Evolutionary conservation across 2,888 invertebrate species (phyloP).

Genomic region (Stomorhina lunata): DNA sequence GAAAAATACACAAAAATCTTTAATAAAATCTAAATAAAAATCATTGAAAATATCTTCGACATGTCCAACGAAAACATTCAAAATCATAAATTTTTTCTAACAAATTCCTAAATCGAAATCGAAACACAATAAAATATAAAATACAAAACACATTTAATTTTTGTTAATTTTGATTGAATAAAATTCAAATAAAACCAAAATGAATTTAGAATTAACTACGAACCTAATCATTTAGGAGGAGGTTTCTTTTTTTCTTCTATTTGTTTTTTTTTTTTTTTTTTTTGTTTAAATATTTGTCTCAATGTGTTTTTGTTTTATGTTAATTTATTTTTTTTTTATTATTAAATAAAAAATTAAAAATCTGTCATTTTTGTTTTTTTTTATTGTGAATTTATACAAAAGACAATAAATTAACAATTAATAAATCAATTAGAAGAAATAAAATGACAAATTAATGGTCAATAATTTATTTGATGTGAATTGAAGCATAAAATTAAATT

Average conservation of each 20-base stretch:
- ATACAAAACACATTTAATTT: slow-evolving; percentile 36
- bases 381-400: slow-evolving; percentile 4
- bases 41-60: slow-evolving; percentile 49
- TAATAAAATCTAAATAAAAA: slow-evolving; percentile 40
- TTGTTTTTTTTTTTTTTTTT: slow-evolving; percentile 19
- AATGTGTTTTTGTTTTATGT: slow-evolving; percentile 30
- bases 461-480: slow-evolving; percentile 42
- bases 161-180: slow-evolving; percentile 38
- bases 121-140: too few species aligned
- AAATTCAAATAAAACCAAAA: slow-evolving; percentile 34
- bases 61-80: slow-evolving; percentile 51
- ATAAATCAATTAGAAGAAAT: slow-evolving; percentile 60
- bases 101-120: slow-evolving; percentile 27
- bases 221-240: slow-evolving; percentile 35
- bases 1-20: slow-evolving; percentile 33
- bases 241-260: slow-evolving; percentile 15
- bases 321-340: slow-evolving; percentile 32
- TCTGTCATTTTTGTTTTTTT: slow-evolving; percentile 26
- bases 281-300: neutral
- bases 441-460: slow-evolving; percentile 57
- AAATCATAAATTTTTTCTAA: slow-evolving; percentile 53
- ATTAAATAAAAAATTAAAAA: slow-evolving; percentile 39
- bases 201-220: slow-evolving; percentile 25
- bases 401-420: slow-evolving; percentile 62
- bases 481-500: neutral